Base-by-base conservation (phyloP, 92 coral and sea anemone species). In the Palythoa caribaeorum region DNA sequence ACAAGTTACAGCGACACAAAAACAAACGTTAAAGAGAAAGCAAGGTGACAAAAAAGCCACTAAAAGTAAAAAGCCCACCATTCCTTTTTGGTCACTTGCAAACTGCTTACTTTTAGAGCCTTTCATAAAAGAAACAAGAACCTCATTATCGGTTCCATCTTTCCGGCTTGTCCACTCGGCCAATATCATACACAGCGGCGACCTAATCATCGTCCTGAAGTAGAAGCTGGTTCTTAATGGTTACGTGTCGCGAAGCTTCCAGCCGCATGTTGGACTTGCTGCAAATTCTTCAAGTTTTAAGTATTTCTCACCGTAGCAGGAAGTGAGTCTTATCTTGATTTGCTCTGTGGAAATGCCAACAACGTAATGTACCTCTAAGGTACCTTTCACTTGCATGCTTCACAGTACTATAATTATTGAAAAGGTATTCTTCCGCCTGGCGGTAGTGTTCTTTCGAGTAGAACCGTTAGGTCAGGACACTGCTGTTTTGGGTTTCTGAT, bases 21-120 rank as follows among this genome's bases (percentile, higher is more conserved):
- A 88, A 20, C 95, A 91, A 44, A 90, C 87, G 54, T 65, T 93
- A n/a, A 96, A 96, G 80, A 79, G 99, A 80, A 96, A 95, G 66
- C 91, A 91, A 70, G 92, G 94, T 77, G 91, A 81, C 38, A 88
- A 89, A 69, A 90, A 86, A 54, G 59, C 77, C 28, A 92, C 90
- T 65, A 92, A 88, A 10, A 78, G 92, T 50, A 96, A 28, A 80
- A 44, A 80, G 9, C 13, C 9, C 86, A 44, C 37, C 86, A 16
- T 80, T 80, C 9, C 72, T 60, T 9, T 1, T 39, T 9, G 86
- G 76, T 52, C 75, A 62, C 35, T 80, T 60, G 75, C 28, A 60
- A 2, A 16, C 17, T 55, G 63, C 63, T 55, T 55, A 12, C 63
- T 12, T 55, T 55, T 55, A 16, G 63, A 55, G 17, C 63, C 1